These are phyloP conservation scores for Passer domesticus DNA, from an alignment of 2,113 vertebrate species.

Conservation along the genomic window DNA sequence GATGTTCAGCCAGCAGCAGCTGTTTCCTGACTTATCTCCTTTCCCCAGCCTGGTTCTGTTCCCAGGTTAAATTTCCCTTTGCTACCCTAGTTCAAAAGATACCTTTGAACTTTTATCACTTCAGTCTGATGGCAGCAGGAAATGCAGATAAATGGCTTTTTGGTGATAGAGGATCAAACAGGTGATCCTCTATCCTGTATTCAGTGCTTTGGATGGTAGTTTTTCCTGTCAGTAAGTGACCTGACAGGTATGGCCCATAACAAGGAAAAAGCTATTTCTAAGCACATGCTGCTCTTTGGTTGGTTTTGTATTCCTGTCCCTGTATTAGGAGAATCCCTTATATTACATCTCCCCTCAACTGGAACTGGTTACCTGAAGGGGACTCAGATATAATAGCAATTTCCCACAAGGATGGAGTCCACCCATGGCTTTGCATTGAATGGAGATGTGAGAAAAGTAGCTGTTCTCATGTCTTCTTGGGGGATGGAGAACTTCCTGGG, in stretches of 20 bases:
- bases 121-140: constrained; percentile 57
- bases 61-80: constrained; percentile 39
- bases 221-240: background rate
- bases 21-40: constrained; percentile 36
- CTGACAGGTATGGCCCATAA: background rate
- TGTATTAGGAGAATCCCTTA: background rate
- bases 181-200: background rate
- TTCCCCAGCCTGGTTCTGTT: constrained; percentile 23
- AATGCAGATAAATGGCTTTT: constrained; percentile 36
- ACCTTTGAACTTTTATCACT: constrained; percentile 63
- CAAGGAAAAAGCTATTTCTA: background rate
- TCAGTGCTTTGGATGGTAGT: background rate
- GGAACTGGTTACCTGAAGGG: background rate
- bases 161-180: background rate
- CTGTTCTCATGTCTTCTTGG: background rate
- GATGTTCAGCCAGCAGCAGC: constrained; percentile 33
- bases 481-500: background rate
- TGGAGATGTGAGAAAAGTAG: background rate
- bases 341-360: background rate
- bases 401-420: background rate
- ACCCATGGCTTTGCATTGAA: background rate
- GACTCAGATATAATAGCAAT: rapidly evolving
- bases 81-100: constrained; percentile 33
- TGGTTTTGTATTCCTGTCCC: background rate
- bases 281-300: background rate